Evolutionary conservation across 1,140 invertebrate genomes (phyloP).

Genomic region (Pygmarrhopalites habei): DNA sequence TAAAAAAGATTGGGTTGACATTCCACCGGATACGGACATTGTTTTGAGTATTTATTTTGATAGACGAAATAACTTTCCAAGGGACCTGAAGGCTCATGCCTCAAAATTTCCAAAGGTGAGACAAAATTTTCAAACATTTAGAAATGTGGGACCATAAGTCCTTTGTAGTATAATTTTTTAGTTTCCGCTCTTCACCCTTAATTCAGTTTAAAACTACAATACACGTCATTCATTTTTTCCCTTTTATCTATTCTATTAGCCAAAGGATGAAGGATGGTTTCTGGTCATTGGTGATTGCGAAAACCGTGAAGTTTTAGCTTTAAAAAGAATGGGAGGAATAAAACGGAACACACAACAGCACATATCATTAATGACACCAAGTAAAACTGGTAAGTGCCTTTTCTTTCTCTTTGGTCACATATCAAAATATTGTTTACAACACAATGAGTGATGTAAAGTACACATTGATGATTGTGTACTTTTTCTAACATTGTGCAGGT

Average conservation of each 20-base stretch:
- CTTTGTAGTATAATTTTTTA: no score
- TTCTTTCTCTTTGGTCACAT: no score
- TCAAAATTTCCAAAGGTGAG: conserved; percentile 37
- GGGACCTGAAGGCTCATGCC: conserved; percentile 34
- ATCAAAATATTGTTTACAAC: no score
- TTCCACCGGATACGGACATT: conserved; percentile 32
- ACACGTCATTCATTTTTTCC: no score
- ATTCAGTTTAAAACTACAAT: no score
- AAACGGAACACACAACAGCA: conserved; percentile 46
- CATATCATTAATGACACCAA: conserved; percentile 60
- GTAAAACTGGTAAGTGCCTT: conserved; percentile 47
- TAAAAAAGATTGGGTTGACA: conserved; percentile 23
- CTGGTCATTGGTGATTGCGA: conserved; percentile 69
- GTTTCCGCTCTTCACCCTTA: no score
- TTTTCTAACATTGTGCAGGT: no score
- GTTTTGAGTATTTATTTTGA: conserved; percentile 31
- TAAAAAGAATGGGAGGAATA: conserved; percentile 63
- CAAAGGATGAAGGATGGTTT: conserved; percentile 95
- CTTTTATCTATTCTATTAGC: no score
- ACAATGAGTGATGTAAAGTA: no score
- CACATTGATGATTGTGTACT: no score
- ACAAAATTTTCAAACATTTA: no score
- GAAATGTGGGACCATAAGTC: no score
- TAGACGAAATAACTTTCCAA: conserved; percentile 40
- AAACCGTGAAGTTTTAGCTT: conserved; percentile 68